Conservation (phyloP, 1,140 invertebrate species). For the Heliothis virescens region DNA sequence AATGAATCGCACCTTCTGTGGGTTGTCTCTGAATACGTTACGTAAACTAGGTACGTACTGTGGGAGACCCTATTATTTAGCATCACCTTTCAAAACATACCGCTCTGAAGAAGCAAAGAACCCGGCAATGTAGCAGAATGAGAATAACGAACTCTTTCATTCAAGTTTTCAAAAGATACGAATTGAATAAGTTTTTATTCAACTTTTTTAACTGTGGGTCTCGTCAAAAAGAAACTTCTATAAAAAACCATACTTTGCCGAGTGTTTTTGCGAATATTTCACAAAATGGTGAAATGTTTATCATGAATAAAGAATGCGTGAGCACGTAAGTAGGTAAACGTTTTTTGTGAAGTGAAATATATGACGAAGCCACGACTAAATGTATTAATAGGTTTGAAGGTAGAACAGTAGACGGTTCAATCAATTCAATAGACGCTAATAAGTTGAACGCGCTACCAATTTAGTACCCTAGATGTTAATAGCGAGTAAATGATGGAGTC, state of each 20-base stretch:
- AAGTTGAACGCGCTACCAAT: slow-evolving; percentile 43
- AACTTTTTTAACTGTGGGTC: slow-evolving; percentile 14
- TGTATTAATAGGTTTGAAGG: slow-evolving; percentile 25
- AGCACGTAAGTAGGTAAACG: not conserved
- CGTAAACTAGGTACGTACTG: not conserved
- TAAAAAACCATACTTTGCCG: not conserved
- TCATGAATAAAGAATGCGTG: not conserved
- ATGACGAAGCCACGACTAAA: slow-evolving; percentile 2
- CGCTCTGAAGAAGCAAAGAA: slow-evolving; percentile 6
- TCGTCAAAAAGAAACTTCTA: slow-evolving; percentile 2
- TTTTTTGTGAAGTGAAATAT: not conserved
- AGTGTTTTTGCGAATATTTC: not conserved
- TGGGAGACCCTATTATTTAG: not conserved
- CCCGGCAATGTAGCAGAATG: slow-evolving; percentile 7
- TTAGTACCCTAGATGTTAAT: slow-evolving; percentile 29
- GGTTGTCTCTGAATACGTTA: slow-evolving; percentile 1
- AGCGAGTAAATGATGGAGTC: slow-evolving; percentile 1
- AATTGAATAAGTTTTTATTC: slow-evolving; percentile 20
- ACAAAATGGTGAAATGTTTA: not conserved
- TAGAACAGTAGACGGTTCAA: slow-evolving; percentile 25
- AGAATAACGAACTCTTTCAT: slow-evolving; percentile 20
- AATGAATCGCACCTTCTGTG: slow-evolving; percentile 6
- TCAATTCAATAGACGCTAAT: slow-evolving; percentile 30
- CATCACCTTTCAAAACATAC: slow-evolving; percentile 7
- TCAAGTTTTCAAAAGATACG: slow-evolving; percentile 9